Conservation (phyloP, 2,113 vertebrate genomes). For the Sakesphorus luctuosus region DNA sequence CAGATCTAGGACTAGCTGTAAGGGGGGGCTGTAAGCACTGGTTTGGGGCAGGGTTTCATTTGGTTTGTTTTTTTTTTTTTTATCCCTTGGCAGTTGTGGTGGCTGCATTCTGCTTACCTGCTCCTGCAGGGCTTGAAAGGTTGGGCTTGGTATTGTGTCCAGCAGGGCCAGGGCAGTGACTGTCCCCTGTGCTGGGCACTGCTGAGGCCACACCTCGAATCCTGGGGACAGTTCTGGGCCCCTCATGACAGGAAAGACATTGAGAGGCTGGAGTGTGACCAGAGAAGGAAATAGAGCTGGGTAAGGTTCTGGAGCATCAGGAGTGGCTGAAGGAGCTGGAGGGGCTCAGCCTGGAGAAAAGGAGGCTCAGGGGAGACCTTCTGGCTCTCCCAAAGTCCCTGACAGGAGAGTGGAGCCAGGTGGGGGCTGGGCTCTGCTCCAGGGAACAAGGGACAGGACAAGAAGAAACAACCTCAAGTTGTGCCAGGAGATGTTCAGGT, state of each 20-base stretch:
- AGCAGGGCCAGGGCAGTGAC: neutral
- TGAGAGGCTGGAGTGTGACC: fast-evolving
- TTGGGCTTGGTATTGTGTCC: neutral
- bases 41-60: neutral
- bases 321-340: neutral
- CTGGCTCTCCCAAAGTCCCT: neutral
- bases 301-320: neutral
- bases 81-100: neutral
- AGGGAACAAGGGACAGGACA: neutral
- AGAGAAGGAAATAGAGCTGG: neutral
- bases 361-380: neutral
- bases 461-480: neutral
- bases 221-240: neutral
- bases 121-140: neutral
- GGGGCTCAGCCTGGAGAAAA: neutral
- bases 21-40: neutral
- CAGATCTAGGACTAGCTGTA: neutral
- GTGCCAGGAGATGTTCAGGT: neutral
- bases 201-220: neutral
- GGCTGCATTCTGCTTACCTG: neutral
- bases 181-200: neutral
- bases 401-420: neutral
- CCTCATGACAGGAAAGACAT: neutral
- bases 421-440: neutral
- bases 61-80: neutral